These are phyloP conservation scores for Pelvicachromis taeniatus DNA, from an alignment of 2,113 vertebrate genomes.

Conservation along the genomic window DNA sequence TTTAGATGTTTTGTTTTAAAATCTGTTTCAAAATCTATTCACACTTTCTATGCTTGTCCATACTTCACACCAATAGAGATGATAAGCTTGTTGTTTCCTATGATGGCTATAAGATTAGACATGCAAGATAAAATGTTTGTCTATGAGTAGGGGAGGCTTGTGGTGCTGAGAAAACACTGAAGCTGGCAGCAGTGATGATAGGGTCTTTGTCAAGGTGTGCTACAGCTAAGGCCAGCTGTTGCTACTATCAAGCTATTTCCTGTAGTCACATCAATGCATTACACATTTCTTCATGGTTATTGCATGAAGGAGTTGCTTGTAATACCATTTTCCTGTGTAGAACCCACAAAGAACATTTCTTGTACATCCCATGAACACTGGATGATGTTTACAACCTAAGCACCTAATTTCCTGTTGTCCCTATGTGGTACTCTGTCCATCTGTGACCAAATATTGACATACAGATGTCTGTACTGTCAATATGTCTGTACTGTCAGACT, in stretches of 20 bases:
- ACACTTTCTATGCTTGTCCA: neutral
- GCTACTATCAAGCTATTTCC: neutral
- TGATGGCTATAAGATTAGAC: neutral
- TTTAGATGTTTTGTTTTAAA: neutral
- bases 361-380: neutral
- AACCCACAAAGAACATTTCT: neutral
- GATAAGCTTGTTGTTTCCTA: neutral
- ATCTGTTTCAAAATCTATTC: neutral
- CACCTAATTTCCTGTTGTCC: neutral
- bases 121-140: neutral
- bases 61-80: neutral
- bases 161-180: neutral
- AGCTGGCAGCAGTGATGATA: neutral
- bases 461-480: rapidly evolving
- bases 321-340: neutral
- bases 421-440: rapidly evolving
- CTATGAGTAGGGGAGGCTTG: neutral
- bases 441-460: neutral
- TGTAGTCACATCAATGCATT: neutral
- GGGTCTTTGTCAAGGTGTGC: neutral
- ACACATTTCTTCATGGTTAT: neutral
- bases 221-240: neutral
- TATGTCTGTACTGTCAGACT: too few species aligned
- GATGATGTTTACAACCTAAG: neutral
- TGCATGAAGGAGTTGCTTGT: neutral